These are phyloP conservation scores for Halcyon badia DNA, from an alignment of 2,797 vertebrate species.

Conservation along the genomic window DNA sequence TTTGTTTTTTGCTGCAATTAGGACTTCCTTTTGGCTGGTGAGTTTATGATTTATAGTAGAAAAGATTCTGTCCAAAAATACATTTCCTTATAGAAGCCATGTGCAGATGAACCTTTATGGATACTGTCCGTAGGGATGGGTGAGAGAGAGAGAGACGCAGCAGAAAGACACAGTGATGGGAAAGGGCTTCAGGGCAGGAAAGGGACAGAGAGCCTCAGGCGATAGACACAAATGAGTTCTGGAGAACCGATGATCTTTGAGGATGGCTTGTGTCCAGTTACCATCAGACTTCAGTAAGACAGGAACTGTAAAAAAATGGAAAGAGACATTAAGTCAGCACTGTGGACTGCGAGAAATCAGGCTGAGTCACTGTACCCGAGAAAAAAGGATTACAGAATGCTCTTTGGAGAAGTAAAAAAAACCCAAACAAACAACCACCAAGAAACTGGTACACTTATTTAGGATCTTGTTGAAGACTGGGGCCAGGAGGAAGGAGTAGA, in stretches of 20 bases:
- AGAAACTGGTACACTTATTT: neutral
- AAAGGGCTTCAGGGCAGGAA: neutral
- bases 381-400: slow-evolving; percentile 42
- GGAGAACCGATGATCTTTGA: neutral
- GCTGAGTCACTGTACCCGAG: slow-evolving; percentile 57
- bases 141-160: neutral
- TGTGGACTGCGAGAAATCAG: slow-evolving; percentile 23
- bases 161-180: neutral
- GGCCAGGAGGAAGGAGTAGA: neutral
- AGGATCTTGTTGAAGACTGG: neutral
- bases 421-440: no score
- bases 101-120: neutral
- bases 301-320: slow-evolving; percentile 52
- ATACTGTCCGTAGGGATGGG: neutral
- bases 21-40: neutral
- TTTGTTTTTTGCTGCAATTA: neutral
- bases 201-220: neutral
- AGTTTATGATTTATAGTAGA: neutral
- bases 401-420: neutral
- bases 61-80: neutral
- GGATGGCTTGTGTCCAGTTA: slow-evolving; percentile 56
- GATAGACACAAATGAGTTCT: neutral
- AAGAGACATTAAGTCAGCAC: slow-evolving; percentile 64
- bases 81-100: neutral
- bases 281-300: slow-evolving; percentile 16